A percentile compares a stretch with the other conserved stretches of the same genome.
These are phyloP conservation scores for Dorcus hopei DNA, from an alignment of 2,888 invertebrate species.

Conservation along the genomic window DNA sequence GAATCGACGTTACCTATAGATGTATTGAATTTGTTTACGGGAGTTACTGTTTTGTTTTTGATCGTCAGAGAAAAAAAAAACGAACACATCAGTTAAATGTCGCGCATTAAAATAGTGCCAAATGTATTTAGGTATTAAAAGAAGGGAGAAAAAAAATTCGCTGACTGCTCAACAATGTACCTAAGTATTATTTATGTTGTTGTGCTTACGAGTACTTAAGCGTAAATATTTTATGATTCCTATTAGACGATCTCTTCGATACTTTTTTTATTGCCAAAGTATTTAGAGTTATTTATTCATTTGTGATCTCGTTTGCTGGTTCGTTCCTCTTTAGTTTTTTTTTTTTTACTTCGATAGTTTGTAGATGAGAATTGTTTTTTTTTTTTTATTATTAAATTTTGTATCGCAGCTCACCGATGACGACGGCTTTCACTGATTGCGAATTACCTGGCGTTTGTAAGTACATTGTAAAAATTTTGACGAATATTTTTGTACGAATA, in stretches of 20 bases:
- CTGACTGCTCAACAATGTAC: constrained; percentile 32
- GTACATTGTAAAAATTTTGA: constrained; percentile 33
- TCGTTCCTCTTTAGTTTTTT: neutral
- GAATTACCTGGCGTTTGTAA: constrained; percentile 28
- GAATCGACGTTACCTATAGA: constrained; percentile 17
- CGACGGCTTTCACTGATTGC: constrained; percentile 11
- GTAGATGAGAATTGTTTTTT: neutral
- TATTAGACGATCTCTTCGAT: constrained; percentile 20
- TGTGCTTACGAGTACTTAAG: constrained; percentile 7
- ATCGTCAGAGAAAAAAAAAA: neutral
- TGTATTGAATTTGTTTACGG: constrained; percentile 6
- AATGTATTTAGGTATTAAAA: constrained; percentile 7
- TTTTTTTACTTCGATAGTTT: constrained; percentile 13
- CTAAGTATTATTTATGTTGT: constrained; percentile 19
- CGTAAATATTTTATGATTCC: constrained; percentile 14
- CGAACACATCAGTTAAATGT: no score
- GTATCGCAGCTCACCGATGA: neutral
- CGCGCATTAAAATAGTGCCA: no score
- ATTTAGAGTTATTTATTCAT: constrained; percentile 5
- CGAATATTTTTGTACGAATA: constrained; percentile 39
- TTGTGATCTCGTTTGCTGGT: neutral
- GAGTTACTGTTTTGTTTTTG: neutral
- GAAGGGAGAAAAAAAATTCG: constrained; percentile 4
- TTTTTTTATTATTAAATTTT: neutral
- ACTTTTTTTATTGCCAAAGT: constrained; percentile 19